Evolutionary conservation across 2,888 invertebrate species (phyloP).

Genomic region (Tanypteryx hageni): DNA sequence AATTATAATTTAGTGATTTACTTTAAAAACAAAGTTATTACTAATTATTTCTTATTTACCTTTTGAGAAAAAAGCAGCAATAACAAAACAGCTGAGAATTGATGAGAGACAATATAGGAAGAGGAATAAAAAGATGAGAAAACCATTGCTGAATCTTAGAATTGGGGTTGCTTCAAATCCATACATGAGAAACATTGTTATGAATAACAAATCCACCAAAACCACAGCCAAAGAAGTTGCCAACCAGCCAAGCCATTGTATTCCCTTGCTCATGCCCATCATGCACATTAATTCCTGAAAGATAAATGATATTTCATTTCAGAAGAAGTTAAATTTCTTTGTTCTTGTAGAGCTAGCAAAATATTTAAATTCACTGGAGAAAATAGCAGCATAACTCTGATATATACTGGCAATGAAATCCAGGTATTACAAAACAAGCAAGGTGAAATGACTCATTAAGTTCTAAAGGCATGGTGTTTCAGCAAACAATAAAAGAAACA

Average conservation of each 20-base stretch:
- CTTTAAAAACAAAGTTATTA: not conserved
- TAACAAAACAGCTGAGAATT: conserved; percentile 74
- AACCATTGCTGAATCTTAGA: not conserved
- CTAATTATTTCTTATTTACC: conserved; percentile 71
- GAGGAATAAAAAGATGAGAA: conserved; percentile 72
- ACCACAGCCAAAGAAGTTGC: conserved; percentile 74
- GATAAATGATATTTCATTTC: not conserved
- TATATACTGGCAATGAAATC: too few species aligned
- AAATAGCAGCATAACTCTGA: too few species aligned
- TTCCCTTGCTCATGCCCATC: conserved; percentile 78
- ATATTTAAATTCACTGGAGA: too few species aligned
- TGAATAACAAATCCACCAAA: conserved; percentile 72
- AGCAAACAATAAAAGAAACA: too few species aligned
- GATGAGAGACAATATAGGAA: conserved; percentile 73
- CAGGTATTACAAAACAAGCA: too few species aligned
- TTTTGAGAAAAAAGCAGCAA: conserved; percentile 75
- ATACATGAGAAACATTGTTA: conserved; percentile 72
- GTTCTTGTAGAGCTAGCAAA: not conserved
- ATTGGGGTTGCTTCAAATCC: conserved; percentile 68
- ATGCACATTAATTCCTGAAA: conserved; percentile 79
- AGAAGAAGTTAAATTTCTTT: not conserved
- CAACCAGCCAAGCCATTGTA: conserved; percentile 78
- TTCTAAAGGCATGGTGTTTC: too few species aligned
- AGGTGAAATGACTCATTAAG: too few species aligned
- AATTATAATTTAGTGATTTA: not conserved